A percentile compares a stretch with the other conserved stretches of the same genome.
Evolutionary conservation across 2,888 invertebrate species (phyloP).

Genomic region (Limnephilus lunatus): DNA sequence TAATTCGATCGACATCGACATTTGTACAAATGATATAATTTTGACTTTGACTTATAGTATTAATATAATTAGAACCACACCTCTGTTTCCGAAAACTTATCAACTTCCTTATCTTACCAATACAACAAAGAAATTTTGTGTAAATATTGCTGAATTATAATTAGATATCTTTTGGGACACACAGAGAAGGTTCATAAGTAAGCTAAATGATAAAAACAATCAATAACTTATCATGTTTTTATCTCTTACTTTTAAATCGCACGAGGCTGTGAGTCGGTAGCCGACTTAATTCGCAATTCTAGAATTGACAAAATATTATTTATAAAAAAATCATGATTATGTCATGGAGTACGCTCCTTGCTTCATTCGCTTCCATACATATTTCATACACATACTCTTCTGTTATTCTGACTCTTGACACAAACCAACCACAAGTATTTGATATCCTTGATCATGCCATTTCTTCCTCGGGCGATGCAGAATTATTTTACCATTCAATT

Average conservation of each 20-base stretch:
- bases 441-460: too few relatives aligned
- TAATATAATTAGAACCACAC: not conserved
- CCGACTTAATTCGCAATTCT: not conserved
- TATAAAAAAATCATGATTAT: not conserved
- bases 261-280: not conserved
- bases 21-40: not conserved
- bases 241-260: not conserved
- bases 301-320: not conserved
- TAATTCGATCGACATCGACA: not conserved
- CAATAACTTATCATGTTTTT: not conserved
- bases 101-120: not conserved
- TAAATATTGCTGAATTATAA: not conserved
- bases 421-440: too few relatives aligned
- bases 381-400: too few relatives aligned
- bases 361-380: too few relatives aligned
- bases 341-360: too few relatives aligned
- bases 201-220: not conserved
- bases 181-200: not conserved
- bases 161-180: not conserved
- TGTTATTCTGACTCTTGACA: too few relatives aligned
- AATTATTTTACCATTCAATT: too few relatives aligned
- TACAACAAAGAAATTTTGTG: not conserved
- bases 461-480: too few relatives aligned
- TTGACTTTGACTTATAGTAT: not conserved
- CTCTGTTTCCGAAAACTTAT: not conserved